phyloP scores from a whole-genome alignment of 2,888 invertebrate genomes.

The Tachina lurida region DNA sequence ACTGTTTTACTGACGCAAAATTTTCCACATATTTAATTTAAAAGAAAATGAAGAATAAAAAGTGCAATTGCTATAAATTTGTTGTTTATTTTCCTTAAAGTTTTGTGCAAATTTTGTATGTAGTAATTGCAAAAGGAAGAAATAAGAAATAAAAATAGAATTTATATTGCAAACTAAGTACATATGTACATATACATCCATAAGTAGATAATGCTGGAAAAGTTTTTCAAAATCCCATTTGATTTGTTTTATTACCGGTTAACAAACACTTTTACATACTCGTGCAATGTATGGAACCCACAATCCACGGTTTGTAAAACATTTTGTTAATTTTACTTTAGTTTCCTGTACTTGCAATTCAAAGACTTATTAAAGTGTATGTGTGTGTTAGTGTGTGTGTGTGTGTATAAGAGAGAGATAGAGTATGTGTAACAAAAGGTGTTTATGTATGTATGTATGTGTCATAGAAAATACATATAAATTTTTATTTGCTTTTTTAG shows the following conservation, averaged over 20 bases:
- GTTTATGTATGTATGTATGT: slow-evolving; percentile 20
- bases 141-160: background rate
- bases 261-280: slow-evolving; percentile 18
- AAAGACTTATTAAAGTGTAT: slow-evolving; percentile 29
- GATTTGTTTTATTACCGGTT: slow-evolving; percentile 66
- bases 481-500: slow-evolving; percentile 47
- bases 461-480: slow-evolving; percentile 27
- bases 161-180: slow-evolving; percentile 24
- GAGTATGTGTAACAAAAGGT: background rate
- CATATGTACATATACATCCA: too few relatives aligned
- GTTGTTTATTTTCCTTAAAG: slow-evolving; percentile 21
- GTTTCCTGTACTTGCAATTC: slow-evolving; percentile 63
- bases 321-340: slow-evolving; percentile 72
- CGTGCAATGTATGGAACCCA: slow-evolving; percentile 60
- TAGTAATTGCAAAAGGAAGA: background rate
- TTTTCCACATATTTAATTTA: background rate
- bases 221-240: slow-evolving; percentile 66
- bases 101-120: slow-evolving; percentile 44
- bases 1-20: background rate
- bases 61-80: slow-evolving; percentile 16
- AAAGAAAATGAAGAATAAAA: background rate
- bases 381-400: background rate
- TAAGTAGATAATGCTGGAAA: slow-evolving; percentile 56
- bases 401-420: background rate
- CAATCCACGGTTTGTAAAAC: slow-evolving; percentile 72